phyloP scores from a whole-genome alignment of 2,888 invertebrate genomes.

The Lasioglossum malachurum region DNA sequence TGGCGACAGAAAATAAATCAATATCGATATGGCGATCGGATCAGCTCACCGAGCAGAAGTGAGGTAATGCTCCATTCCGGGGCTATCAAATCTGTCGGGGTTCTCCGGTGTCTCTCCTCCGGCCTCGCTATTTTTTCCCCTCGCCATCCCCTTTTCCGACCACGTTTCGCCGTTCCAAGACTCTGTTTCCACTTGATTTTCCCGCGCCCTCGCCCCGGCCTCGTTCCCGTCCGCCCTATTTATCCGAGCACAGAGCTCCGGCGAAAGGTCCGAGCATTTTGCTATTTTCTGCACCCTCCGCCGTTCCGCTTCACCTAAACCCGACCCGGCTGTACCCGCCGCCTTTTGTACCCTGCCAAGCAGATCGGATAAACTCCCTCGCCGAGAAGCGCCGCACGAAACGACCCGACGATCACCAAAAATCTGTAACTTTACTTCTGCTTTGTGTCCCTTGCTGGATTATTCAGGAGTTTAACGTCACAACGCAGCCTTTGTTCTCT shows the following conservation, averaged over 20 bases:
- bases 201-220: slow-evolving; percentile 29
- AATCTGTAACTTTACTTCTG: neutral
- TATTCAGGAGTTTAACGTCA: neutral
- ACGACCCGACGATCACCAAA: slow-evolving; percentile 14
- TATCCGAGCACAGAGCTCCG: slow-evolving; percentile 55
- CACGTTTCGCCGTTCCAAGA: slow-evolving; percentile 20
- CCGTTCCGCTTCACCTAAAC: slow-evolving; percentile 42
- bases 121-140: neutral
- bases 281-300: slow-evolving; percentile 55
- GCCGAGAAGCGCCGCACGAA: slow-evolving; percentile 23
- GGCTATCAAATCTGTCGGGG: slow-evolving; percentile 67
- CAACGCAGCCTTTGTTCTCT: neutral
- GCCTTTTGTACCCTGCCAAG: slow-evolving; percentile 51
- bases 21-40: slow-evolving; percentile 38
- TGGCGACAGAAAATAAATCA: slow-evolving; percentile 38
- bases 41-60: slow-evolving; percentile 28
- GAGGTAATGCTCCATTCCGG: slow-evolving; percentile 61
- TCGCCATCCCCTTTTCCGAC: slow-evolving; percentile 6
- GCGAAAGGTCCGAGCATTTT: slow-evolving; percentile 51
- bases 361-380: slow-evolving; percentile 65
- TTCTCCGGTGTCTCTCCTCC: slow-evolving; percentile 24
- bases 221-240: slow-evolving; percentile 64
- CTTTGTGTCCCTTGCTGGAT: neutral
- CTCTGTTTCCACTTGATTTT: slow-evolving; percentile 61
- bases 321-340: slow-evolving; percentile 24